phyloP scores from a whole-genome alignment of 2,113 vertebrate species.

The Microtus oregoni region DNA sequence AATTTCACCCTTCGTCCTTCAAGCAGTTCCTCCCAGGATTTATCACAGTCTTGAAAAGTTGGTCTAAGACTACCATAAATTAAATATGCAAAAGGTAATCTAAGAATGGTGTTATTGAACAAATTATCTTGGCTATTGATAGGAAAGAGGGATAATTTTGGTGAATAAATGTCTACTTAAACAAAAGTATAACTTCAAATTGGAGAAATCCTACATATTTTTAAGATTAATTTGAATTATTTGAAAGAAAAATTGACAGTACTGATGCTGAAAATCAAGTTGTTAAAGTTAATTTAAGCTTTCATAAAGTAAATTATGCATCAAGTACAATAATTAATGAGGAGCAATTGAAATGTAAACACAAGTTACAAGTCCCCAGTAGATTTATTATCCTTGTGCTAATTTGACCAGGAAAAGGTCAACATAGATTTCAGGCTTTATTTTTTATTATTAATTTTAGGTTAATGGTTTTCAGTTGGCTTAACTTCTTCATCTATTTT shows the following conservation, averaged over 20 bases:
- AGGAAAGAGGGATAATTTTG: background rate
- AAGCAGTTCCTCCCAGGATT: background rate
- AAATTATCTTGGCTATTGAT: background rate
- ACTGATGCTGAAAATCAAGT: background rate
- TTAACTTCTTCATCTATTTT: background rate
- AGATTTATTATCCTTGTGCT: background rate
- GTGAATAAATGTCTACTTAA: background rate
- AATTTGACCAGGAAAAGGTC: background rate
- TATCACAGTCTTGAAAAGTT: background rate
- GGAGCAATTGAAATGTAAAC: background rate
- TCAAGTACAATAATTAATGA: background rate
- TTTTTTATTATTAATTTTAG: background rate
- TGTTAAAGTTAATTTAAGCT: background rate
- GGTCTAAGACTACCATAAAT: background rate
- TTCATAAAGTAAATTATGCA: background rate
- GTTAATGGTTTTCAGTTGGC: background rate
- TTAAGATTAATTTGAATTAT: background rate
- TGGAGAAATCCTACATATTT: background rate
- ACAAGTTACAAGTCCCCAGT: background rate
- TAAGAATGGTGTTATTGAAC: background rate
- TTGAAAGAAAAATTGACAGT: background rate
- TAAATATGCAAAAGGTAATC: background rate
- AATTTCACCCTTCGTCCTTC: background rate
- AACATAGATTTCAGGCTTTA: background rate
- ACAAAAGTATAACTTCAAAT: background rate